A percentile compares a stretch with the other conserved stretches of the same genome.
phyloP scores from a whole-genome alignment of 1,140 invertebrate genomes.

The Macrocentrus cingulum region DNA sequence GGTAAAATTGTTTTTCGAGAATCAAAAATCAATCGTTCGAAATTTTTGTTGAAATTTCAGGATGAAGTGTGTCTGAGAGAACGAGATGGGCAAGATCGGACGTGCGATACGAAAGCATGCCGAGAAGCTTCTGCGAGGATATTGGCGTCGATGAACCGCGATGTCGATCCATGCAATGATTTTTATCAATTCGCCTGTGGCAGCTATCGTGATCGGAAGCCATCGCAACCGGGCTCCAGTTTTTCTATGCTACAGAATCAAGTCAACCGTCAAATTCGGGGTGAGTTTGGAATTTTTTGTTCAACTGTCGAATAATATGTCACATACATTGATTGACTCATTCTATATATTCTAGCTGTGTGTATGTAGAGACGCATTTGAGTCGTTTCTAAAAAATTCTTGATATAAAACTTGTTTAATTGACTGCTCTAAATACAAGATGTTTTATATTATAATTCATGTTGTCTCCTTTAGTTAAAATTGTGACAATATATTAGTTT shows the following conservation, averaged over 20 bases:
- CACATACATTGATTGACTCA: neutral
- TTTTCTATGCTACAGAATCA: constrained; percentile 52
- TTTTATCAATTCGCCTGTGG: constrained; percentile 74
- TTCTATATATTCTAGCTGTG: neutral
- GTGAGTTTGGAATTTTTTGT: constrained; percentile 37
- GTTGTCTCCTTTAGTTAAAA: too few relatives aligned
- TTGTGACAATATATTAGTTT: neutral
- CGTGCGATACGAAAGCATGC: constrained; percentile 50
- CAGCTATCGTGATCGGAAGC: constrained; percentile 50
- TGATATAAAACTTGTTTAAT: too few relatives aligned
- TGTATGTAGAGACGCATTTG: neutral
- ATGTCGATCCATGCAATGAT: constrained; percentile 65
- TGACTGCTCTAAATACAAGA: too few relatives aligned
- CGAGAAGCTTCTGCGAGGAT: constrained; percentile 51
- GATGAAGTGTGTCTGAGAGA: constrained; percentile 48
- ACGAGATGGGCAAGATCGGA: constrained; percentile 43
- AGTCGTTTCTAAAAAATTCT: too few relatives aligned
- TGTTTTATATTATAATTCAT: too few relatives aligned
- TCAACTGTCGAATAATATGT: neutral
- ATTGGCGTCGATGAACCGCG: constrained; percentile 51
- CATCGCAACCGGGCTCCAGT: constrained; percentile 45
- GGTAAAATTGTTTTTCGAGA: too few relatives aligned
- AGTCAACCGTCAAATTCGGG: constrained; percentile 50
- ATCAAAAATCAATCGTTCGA: too few relatives aligned
- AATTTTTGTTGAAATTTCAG: constrained; percentile 33